Base-by-base conservation (phyloP, 23 tunicate species). In the Clavelina lepadiformis region DNA sequence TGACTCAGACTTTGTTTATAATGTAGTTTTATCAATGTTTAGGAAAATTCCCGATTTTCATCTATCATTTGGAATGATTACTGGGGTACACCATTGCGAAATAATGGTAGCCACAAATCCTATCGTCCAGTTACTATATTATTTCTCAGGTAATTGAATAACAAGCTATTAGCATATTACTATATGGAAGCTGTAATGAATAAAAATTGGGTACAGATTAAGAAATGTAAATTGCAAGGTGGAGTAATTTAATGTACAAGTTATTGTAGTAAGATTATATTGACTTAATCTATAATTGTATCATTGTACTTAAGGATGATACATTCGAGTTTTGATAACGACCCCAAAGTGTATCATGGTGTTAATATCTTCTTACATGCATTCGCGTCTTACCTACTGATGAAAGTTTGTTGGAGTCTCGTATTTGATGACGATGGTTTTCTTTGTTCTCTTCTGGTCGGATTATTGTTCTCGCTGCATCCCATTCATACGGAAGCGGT, bases 401-500 rank as follows among this genome's bases (percentile, higher is more conserved):
- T 3, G 35, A 35, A 36, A 26, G 33, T 86, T 56, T 59, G 85
- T 66, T 34, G 61, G 20, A 44, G 57, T 20, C 19, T 57, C 29
- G 45, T 86, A 8, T 86, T 69, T 46, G 25, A 0, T 0, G 31
- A 61, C 46, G 61, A n/a, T 23, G 26, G 32, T 1, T 35, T 33
- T 24, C 35, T 8, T 21, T 32, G 55, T 0, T 51, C 83, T 13
- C 37, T 79, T 26, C 5, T 79, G 6, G 46, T 64, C 5, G 95
- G 76, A 0, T 0, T 86, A 1, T 34, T 86, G 32, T 86, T 86
- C 41, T 74, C 86, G 6, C 30, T 78, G 24, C 95, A 86, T 66
- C 95, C 95, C 0, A 61, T 86, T 26, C 95, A 86, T 56, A 79
- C 86, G 3, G 95, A 86, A 65, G 95, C 83, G 45, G 95, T 86